Evolutionary conservation across 2,888 invertebrate species (phyloP).

Genomic region (Netelia inedita): DNA sequence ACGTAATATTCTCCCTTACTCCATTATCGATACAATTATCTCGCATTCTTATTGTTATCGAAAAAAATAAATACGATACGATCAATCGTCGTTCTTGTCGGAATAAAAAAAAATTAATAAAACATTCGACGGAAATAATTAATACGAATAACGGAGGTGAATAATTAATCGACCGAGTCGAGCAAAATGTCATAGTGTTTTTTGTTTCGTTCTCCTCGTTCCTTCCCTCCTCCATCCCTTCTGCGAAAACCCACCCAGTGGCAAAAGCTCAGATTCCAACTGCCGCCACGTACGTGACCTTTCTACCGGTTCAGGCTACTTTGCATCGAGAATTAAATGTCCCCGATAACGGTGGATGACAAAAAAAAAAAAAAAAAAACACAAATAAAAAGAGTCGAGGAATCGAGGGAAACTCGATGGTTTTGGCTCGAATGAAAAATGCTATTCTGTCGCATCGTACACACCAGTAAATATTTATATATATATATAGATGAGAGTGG

Average conservation of each 20-base stretch:
- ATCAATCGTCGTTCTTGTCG: background rate
- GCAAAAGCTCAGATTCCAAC: background rate
- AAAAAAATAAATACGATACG: background rate
- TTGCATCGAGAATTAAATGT: conserved; percentile 17
- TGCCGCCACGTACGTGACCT: conserved; percentile 18
- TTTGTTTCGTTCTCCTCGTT: background rate
- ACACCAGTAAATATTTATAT: background rate
- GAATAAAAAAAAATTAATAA: background rate
- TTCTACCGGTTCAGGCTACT: conserved; percentile 5
- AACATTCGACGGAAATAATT: conserved; percentile 4
- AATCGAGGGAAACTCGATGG: background rate
- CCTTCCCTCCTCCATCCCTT: background rate
- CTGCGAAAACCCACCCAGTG: background rate
- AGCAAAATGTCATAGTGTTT: background rate
- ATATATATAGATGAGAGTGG: background rate
- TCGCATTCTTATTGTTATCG: background rate
- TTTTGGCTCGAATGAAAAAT: background rate
- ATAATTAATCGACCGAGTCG: background rate
- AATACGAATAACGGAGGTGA: background rate
- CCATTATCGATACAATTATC: background rate
- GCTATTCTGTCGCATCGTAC: background rate
- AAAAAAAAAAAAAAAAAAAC: too few relatives aligned
- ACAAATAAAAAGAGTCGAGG: background rate
- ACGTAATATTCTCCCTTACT: background rate
- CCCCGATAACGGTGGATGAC: background rate